Conservation (phyloP, 1,140 invertebrate genomes). For the Drosophila lacertosa region DNA sequence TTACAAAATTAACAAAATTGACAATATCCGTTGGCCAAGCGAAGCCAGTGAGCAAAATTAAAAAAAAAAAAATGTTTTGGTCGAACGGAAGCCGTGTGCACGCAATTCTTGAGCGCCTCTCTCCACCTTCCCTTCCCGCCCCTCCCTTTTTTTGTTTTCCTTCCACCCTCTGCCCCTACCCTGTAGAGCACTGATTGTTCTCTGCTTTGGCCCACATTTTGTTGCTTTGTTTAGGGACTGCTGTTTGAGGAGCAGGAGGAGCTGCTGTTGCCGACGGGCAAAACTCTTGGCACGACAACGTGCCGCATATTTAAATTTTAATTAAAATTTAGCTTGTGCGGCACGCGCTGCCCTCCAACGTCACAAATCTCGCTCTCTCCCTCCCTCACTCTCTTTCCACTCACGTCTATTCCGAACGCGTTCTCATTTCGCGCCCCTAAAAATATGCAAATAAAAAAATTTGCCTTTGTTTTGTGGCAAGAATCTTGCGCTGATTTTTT, state of each 20-base stretch:
- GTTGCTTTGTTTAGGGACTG: background rate
- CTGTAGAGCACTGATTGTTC: slow-evolving; percentile 13
- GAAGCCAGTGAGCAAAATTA: slow-evolving; percentile 17
- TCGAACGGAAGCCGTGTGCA: background rate
- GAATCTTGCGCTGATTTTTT: slow-evolving; percentile 55
- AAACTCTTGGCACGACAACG: slow-evolving; percentile 59
- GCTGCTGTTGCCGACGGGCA: background rate
- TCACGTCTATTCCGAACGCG: background rate
- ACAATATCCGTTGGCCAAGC: slow-evolving; percentile 58
- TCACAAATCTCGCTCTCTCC: background rate
- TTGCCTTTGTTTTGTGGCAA: slow-evolving; percentile 31
- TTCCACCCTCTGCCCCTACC: background rate
- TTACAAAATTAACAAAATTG: slow-evolving; percentile 74
- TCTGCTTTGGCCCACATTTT: slow-evolving; percentile 50
- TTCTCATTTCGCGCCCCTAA: slow-evolving; percentile 67
- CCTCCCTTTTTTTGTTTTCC: background rate
- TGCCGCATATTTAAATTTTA: slow-evolving; percentile 79
- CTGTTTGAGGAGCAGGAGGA: too few species aligned
- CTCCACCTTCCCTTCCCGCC: background rate
- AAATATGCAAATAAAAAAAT: slow-evolving; percentile 77
- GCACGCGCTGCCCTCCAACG: slow-evolving; percentile 14
- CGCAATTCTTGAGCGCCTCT: slow-evolving; percentile 3
- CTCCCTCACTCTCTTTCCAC: background rate
- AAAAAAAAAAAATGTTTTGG: slow-evolving; percentile 15
- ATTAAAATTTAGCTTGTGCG: slow-evolving; percentile 65